These are phyloP conservation scores for Ictidomys tridecemlineatus DNA, from an alignment of 2,113 vertebrate genomes.

Conservation along the genomic window DNA sequence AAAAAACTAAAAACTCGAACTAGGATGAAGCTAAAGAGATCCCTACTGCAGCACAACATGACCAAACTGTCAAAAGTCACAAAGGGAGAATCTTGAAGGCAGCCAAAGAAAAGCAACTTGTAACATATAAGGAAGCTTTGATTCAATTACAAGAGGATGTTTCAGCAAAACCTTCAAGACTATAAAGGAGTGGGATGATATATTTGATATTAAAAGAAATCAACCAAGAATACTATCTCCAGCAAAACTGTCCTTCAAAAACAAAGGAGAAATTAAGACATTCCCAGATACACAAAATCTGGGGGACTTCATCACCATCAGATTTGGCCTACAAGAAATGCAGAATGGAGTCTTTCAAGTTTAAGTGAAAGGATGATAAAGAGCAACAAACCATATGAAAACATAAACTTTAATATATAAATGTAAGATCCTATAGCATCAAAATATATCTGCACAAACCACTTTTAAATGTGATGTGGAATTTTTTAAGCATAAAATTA, in stretches of 20 bases:
- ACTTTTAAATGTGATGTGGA: neutral
- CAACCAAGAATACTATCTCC: neutral
- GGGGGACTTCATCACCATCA: neutral
- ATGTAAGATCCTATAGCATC: neutral
- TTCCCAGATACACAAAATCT: neutral
- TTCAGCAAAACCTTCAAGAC: neutral
- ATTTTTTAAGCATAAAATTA: neutral
- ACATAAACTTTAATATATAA: neutral
- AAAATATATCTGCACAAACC: neutral
- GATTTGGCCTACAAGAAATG: neutral
- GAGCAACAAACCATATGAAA: neutral
- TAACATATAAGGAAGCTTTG: neutral
- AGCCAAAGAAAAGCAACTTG: neutral
- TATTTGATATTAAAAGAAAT: neutral
- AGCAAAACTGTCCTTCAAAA: neutral
- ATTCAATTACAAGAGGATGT: neutral
- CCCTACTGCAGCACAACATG: neutral
- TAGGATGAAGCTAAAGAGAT: neutral
- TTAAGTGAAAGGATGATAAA: neutral
- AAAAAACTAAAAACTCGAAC: neutral
- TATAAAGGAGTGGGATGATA: neutral
- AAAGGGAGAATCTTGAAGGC: neutral
- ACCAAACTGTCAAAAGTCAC: neutral
- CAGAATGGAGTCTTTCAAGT: neutral
- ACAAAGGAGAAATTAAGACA: neutral